Percentiles rank a stretch among this genome's conserved stretches.
Evolutionary conservation across 2,113 vertebrate species (phyloP).

Genomic region (Oryzias curvinotus): DNA sequence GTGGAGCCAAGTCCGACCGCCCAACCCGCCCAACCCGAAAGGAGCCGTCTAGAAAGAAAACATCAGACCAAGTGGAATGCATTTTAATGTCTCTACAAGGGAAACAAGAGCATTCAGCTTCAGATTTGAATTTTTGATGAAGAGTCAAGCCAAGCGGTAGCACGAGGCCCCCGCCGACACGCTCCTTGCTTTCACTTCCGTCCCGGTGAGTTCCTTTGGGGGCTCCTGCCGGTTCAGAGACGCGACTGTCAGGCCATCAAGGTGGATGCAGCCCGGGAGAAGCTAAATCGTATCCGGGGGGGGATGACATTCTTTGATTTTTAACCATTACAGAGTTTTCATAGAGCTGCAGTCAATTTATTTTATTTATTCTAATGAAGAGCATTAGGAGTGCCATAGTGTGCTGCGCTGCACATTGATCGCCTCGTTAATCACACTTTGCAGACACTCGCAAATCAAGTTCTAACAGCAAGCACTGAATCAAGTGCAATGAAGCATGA

Average conservation of each 20-base stretch:
- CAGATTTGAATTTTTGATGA: background rate
- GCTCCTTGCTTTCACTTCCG: constrained; percentile 58
- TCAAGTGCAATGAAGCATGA: constrained; percentile 99
- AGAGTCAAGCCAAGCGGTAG: too few species aligned
- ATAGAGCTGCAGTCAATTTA: constrained; percentile 99
- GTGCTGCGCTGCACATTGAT: constrained; percentile 94
- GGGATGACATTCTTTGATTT: constrained; percentile 97
- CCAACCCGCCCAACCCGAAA: constrained; percentile 30
- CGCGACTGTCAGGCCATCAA: constrained; percentile 91
- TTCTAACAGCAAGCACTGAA: constrained; percentile 99
- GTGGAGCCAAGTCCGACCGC: constrained; percentile 28
- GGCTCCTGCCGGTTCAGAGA: constrained; percentile 88
- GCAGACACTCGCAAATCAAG: constrained; percentile 99
- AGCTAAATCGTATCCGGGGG: constrained; percentile 89
- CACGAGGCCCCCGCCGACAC: constrained; percentile 48
- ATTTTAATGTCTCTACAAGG: constrained; percentile 76
- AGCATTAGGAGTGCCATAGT: constrained; percentile 99
- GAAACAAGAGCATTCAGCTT: constrained; percentile 61
- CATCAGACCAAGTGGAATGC: constrained; percentile 65
- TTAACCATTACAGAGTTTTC: constrained; percentile 99
- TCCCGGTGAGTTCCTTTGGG: constrained; percentile 71
- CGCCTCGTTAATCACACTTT: constrained; percentile 99
- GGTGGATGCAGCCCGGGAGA: constrained; percentile 88
- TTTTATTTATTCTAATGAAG: constrained; percentile 99
- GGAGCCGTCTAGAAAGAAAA: constrained; percentile 55